Evolutionary conservation across 2,888 invertebrate genomes (phyloP).

Genomic region (Tineola bisselliella): DNA sequence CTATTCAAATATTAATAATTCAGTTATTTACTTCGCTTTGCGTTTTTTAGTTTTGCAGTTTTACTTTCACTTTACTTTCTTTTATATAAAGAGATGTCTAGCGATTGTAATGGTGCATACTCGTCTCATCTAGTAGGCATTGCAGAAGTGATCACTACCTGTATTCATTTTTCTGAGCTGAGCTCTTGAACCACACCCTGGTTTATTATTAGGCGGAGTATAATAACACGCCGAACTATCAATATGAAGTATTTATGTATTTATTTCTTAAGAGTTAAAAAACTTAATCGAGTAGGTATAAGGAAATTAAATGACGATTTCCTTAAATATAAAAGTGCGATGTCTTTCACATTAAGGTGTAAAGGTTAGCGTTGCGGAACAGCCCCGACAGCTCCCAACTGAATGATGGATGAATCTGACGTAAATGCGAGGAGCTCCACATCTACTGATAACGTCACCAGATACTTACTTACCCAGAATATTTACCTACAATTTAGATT

Average conservation of each 20-base stretch:
- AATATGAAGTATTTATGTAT: no score
- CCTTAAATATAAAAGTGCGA: constrained; percentile 8
- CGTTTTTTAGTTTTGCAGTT: background rate
- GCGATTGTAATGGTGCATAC: no score
- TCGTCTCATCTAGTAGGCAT: no score
- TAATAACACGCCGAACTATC: no score
- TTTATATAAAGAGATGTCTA: no score
- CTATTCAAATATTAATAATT: background rate
- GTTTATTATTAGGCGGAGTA: no score
- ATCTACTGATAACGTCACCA: constrained; percentile 2
- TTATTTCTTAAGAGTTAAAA: background rate
- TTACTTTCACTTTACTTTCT: background rate
- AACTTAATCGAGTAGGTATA: background rate
- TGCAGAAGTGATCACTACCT: no score
- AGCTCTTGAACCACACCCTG: no score
- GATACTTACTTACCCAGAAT: background rate
- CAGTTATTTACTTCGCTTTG: background rate
- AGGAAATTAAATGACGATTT: background rate
- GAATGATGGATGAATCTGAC: constrained; percentile 39
- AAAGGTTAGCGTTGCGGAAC: constrained; percentile 10
- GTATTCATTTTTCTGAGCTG: no score
- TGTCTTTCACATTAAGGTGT: constrained; percentile 13
- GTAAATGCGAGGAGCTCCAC: background rate
- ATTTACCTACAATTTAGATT: background rate
- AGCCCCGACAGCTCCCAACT: constrained; percentile 16